Percentiles rank a stretch among this genome's conserved stretches.
These are phyloP conservation scores for Sigmodon hispidus DNA, from an alignment of 2,113 vertebrate species.

Conservation along the genomic window DNA sequence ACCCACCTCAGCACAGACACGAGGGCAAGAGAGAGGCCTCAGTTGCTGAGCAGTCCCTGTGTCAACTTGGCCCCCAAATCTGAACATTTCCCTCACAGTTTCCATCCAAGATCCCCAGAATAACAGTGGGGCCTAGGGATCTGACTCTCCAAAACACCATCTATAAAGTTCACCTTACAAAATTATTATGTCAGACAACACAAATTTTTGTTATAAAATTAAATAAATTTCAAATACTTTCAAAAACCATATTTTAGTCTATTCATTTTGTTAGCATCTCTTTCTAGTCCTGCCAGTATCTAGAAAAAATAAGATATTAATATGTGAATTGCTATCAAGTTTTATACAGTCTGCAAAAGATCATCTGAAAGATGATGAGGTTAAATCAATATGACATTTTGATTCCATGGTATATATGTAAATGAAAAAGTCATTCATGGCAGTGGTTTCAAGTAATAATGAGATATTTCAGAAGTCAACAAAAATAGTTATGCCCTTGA, in stretches of 20 bases:
- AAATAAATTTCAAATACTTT: not conserved
- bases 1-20: too few species aligned
- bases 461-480: not conserved
- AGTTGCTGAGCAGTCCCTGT: not conserved
- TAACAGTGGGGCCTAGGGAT: not conserved
- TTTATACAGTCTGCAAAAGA: not conserved
- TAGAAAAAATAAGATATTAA: not conserved
- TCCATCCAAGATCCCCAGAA: not conserved
- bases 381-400: constrained; percentile 25
- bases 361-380: not conserved
- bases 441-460: not conserved
- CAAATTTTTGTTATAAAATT: not conserved
- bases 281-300: not conserved
- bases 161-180: not conserved
- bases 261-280: not conserved
- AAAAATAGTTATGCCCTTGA: not conserved
- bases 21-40: not conserved
- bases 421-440: not conserved
- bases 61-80: not conserved
- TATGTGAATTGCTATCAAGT: not conserved
- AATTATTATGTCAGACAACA: not conserved
- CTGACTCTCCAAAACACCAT: not conserved
- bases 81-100: not conserved
- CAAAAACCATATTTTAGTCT: not conserved
- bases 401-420: not conserved